Percentiles rank a stretch among this genome's conserved stretches.
Evolutionary conservation across 2,888 invertebrate species (phyloP).

Genomic region (Acanthosoma haemorrhoidale): DNA sequence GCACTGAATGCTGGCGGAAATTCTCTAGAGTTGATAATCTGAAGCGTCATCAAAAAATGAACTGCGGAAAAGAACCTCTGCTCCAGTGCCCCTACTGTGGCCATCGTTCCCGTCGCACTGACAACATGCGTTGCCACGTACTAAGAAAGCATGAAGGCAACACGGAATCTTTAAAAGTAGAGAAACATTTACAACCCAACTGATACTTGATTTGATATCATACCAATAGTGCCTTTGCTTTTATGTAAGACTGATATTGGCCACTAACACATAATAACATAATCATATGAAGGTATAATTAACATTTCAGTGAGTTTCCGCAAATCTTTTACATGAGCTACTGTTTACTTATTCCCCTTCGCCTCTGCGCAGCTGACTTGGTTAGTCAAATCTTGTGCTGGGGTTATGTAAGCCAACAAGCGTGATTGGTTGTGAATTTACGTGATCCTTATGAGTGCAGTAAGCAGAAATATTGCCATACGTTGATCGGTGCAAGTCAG

Average conservation of each 20-base stretch:
- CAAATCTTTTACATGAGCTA: too few species aligned
- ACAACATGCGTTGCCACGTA: slow-evolving; percentile 24
- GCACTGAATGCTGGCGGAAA: slow-evolving; percentile 29
- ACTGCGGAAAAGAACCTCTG: slow-evolving; percentile 31
- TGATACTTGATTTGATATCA: background rate
- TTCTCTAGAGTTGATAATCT: slow-evolving; percentile 30
- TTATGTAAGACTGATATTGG: background rate
- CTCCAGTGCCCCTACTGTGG: slow-evolving; percentile 28
- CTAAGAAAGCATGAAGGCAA: slow-evolving; percentile 21
- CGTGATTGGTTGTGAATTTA: too few species aligned
- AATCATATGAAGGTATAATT: background rate
- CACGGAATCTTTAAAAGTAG: background rate
- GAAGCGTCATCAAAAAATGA: slow-evolving; percentile 31
- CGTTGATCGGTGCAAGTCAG: too few species aligned
- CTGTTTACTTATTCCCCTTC: too few species aligned
- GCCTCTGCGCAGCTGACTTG: too few species aligned
- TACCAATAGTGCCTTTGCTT: background rate
- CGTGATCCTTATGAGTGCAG: too few species aligned
- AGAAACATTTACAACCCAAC: background rate
- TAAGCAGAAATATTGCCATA: too few species aligned
- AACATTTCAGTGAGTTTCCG: too few species aligned
- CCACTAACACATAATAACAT: background rate
- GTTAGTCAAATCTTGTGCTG: too few species aligned
- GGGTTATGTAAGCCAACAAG: too few species aligned
- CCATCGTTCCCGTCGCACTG: slow-evolving; percentile 12